Evolutionary conservation across 2,113 vertebrate species (phyloP).

Genomic region (Carollia perspicillata): DNA sequence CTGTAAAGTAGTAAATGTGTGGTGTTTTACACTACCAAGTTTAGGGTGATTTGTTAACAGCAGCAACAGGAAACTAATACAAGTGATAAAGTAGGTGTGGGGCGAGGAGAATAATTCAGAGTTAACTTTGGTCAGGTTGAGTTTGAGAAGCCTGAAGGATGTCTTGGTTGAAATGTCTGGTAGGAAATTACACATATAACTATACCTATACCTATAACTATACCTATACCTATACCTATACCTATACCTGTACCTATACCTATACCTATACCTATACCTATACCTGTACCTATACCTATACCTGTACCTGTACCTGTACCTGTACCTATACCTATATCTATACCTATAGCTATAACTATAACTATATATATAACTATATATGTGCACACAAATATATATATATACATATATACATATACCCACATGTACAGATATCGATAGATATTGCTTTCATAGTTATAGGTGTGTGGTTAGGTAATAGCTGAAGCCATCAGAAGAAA

Average conservation of each 20-base stretch:
- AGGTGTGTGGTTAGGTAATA: not conserved
- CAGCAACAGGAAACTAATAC: not conserved
- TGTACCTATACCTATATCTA: not conserved
- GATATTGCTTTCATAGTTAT: not conserved
- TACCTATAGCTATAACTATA: too few species aligned
- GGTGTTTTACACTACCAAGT: not conserved
- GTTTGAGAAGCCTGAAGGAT: not conserved
- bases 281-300: too few species aligned
- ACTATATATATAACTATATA: not conserved
- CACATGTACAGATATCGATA: not conserved
- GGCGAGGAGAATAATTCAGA: not conserved
- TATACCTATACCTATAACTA: not conserved
- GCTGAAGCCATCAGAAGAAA: not conserved
- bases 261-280: not conserved
- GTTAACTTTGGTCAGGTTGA: not conserved
- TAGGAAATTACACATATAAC: not conserved
- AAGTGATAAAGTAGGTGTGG: not conserved
- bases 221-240: too few species aligned
- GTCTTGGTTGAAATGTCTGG: not conserved
- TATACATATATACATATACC: not conserved
- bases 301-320: not conserved
- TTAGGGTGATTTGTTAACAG: not conserved
- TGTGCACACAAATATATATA: not conserved
- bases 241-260: too few species aligned
- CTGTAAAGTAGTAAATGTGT: not conserved